phyloP scores from a whole-genome alignment of 2,113 vertebrate genomes.

The Pseudolaguvia tuberculata region DNA sequence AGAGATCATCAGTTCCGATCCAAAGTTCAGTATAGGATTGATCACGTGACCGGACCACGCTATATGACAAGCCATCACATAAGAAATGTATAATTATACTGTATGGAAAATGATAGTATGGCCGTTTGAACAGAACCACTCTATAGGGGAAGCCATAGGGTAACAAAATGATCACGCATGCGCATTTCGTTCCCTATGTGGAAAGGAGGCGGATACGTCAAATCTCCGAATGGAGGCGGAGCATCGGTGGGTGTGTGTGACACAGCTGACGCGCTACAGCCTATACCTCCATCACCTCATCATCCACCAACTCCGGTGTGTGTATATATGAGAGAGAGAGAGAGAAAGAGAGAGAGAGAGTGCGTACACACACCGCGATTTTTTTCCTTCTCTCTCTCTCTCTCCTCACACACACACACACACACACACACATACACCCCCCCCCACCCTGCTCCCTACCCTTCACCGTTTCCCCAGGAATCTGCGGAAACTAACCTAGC shows the following conservation, averaged over 20 bases:
- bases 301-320: conserved; percentile 21
- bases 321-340: background rate
- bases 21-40: too few relatives aligned
- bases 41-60: too few relatives aligned
- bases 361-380: conserved; percentile 2
- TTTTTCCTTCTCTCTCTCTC: background rate
- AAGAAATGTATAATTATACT: too few relatives aligned
- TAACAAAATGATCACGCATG: conserved; percentile 4
- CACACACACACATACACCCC: too few relatives aligned
- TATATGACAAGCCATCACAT: too few relatives aligned
- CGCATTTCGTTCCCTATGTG: conserved; percentile 5
- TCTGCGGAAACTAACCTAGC: conserved; percentile 16
- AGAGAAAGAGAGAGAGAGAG: background rate
- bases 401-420: too few relatives aligned
- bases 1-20: too few relatives aligned
- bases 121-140: background rate
- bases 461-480: conserved; percentile 23
- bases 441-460: background rate
- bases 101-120: background rate
- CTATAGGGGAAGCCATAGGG: too few relatives aligned
- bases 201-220: conserved; percentile 35
- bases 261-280: conserved; percentile 54
- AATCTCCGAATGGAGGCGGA: conserved; percentile 46
- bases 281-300: conserved; percentile 46
- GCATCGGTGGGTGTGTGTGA: conserved; percentile 57